Conservation (phyloP, 2,888 invertebrate genomes). For the Cheilosia soror region DNA sequence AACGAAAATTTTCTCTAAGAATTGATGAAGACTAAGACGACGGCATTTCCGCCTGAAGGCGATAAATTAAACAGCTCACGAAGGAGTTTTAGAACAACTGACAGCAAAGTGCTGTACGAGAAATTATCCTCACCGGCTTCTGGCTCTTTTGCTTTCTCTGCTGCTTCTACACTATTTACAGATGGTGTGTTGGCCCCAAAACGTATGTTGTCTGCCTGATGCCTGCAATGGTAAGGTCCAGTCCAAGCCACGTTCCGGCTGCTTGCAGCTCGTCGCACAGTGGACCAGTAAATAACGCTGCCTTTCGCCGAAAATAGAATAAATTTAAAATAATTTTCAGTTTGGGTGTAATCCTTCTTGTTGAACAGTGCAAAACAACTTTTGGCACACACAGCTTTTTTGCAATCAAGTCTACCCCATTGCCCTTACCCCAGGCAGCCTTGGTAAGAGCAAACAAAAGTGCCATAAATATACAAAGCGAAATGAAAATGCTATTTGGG, state of each 20-base stretch:
- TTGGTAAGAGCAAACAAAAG: slow-evolving; percentile 18
- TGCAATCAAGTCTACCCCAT: slow-evolving; percentile 27
- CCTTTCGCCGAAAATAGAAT: slow-evolving; percentile 47
- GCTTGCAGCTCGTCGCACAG: background rate
- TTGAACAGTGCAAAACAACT: slow-evolving; percentile 57
- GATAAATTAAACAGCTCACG: slow-evolving; percentile 65
- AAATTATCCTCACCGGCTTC: slow-evolving; percentile 37
- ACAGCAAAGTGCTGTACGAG: slow-evolving; percentile 40
- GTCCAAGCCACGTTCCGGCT: background rate
- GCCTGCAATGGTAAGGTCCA: background rate
- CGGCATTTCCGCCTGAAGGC: slow-evolving; percentile 25
- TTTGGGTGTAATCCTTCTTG: slow-evolving; percentile 51
- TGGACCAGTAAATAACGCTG: slow-evolving; percentile 49
- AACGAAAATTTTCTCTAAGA: slow-evolving; percentile 5
- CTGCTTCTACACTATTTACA: slow-evolving; percentile 14
- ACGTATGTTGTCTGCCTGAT: background rate
- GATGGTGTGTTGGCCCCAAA: background rate
- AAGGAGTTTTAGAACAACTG: slow-evolving; percentile 52
- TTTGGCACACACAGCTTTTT: slow-evolving; percentile 56
- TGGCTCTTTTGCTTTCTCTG: background rate
- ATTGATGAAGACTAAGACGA: slow-evolving; percentile 1
- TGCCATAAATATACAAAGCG: slow-evolving; percentile 28
- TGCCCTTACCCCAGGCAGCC: slow-evolving; percentile 2
- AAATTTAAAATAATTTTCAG: slow-evolving; percentile 57
- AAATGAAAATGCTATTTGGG: background rate